Conservation (phyloP, 2,797 vertebrate genomes). For the Platyrinchus mystaceus region DNA sequence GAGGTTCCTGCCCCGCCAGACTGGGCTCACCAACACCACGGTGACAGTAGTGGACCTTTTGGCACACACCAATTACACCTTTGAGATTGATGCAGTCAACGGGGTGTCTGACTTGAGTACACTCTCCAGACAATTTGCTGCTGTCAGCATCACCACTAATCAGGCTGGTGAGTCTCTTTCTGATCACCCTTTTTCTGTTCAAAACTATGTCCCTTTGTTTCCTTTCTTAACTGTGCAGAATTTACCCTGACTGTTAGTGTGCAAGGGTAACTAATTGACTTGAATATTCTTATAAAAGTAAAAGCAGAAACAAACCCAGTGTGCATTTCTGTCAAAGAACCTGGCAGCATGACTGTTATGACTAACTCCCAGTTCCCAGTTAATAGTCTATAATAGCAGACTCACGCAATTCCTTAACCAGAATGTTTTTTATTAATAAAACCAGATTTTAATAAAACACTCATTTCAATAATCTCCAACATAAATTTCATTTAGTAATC, state of each 20-base stretch:
- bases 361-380: conserved; percentile 52
- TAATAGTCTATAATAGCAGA: conserved; percentile 58
- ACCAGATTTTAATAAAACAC: conserved; percentile 64
- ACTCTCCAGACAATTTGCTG: conserved; percentile 85
- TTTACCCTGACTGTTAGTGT: neutral
- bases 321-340: conserved; percentile 10
- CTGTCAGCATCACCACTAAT: conserved; percentile 96
- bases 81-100: conserved; percentile 93
- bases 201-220: neutral
- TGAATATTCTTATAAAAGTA: neutral
- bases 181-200: neutral
- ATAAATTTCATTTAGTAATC: conserved; percentile 54
- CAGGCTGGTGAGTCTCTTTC: conserved; percentile 89
- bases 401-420: conserved; percentile 15
- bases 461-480: conserved; percentile 48
- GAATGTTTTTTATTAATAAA: conserved; percentile 69
- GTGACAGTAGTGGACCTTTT: conserved; percentile 93
- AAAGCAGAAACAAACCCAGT: neutral
- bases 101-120: conserved; percentile 88
- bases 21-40: conserved; percentile 89
- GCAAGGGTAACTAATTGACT: neutral
- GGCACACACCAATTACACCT: conserved; percentile 98
- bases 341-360: conserved; percentile 52
- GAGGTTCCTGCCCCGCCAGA: conserved; percentile 89
- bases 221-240: neutral